Evolutionary conservation across 2,113 vertebrate species (phyloP).

Genomic region (Dasyprocta punctata): DNA sequence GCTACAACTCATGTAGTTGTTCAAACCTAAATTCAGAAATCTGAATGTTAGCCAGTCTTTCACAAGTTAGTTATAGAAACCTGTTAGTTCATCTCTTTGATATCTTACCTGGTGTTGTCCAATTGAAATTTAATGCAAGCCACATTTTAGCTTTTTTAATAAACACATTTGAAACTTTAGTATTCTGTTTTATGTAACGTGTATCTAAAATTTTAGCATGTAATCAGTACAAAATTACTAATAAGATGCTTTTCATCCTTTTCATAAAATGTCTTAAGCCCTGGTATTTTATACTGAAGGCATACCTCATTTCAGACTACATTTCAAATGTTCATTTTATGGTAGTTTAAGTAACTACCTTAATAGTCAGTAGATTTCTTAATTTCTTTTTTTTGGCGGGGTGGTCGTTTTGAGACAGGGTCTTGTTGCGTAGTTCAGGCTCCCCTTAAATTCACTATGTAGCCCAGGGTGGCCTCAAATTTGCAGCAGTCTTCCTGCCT

Average conservation of each 20-base stretch:
- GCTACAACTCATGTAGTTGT: background rate
- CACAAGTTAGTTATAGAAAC: conserved; percentile 1
- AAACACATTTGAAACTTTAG: background rate
- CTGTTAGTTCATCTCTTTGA: background rate
- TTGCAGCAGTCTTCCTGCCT: background rate
- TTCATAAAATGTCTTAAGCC: background rate
- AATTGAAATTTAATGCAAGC: background rate
- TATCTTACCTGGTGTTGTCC: background rate
- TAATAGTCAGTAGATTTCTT: background rate
- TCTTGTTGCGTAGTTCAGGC: background rate
- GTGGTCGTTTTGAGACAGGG: background rate
- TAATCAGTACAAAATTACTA: background rate
- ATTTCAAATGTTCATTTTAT: background rate
- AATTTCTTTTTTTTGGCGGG: too few relatives aligned
- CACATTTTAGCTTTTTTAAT: background rate
- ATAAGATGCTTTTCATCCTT: background rate
- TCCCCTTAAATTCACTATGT: background rate
- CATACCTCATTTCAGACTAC: background rate
- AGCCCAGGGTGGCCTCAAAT: background rate
- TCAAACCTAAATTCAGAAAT: conserved; percentile 1
- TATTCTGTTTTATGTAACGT: background rate
- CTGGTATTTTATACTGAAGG: background rate
- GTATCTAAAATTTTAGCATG: background rate
- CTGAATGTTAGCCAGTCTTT: background rate
- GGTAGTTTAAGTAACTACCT: background rate